A percentile compares a stretch with the other conserved stretches of the same genome.
These are phyloP conservation scores for Macrosiphum euphorbiae DNA, from an alignment of 2,888 invertebrate species.

Conservation along the genomic window DNA sequence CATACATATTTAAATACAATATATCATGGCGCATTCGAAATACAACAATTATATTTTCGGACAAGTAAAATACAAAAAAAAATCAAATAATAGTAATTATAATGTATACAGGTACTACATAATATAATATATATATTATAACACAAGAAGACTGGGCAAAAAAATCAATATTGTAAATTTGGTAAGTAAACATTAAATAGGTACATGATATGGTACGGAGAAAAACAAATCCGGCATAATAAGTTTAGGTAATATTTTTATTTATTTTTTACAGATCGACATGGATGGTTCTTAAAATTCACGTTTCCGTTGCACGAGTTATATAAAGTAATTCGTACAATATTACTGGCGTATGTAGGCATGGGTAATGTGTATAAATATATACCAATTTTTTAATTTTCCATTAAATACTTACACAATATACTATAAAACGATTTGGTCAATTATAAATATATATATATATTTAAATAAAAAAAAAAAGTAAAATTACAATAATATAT, in stretches of 20 bases:
- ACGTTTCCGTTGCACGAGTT: not conserved
- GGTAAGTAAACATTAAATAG: not conserved
- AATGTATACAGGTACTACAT: not conserved
- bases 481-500: constrained; percentile 14
- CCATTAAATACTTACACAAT: not conserved
- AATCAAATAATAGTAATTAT: not conserved
- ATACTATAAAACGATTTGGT: constrained; percentile 52
- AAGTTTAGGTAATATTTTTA: not conserved
- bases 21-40: constrained; percentile 58
- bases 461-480: not conserved
- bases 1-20: constrained; percentile 18
- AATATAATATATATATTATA: constrained; percentile 10
- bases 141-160: constrained; percentile 52
- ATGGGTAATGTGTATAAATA: not conserved
- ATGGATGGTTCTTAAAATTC: not conserved
- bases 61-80: constrained; percentile 40
- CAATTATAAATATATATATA: constrained; percentile 27
- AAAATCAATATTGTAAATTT: not conserved
- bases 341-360: not conserved
- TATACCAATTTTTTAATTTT: not conserved
- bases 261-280: not conserved
- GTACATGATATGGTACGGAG: not conserved
- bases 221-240: constrained; percentile 5
- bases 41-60: constrained; percentile 47
- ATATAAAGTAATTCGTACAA: not conserved